Evolutionary conservation across 2,797 vertebrate species (phyloP), one percentile per base, ranked within the genome.

Genomic region (Amblyopsis hoosieri): DNA sequence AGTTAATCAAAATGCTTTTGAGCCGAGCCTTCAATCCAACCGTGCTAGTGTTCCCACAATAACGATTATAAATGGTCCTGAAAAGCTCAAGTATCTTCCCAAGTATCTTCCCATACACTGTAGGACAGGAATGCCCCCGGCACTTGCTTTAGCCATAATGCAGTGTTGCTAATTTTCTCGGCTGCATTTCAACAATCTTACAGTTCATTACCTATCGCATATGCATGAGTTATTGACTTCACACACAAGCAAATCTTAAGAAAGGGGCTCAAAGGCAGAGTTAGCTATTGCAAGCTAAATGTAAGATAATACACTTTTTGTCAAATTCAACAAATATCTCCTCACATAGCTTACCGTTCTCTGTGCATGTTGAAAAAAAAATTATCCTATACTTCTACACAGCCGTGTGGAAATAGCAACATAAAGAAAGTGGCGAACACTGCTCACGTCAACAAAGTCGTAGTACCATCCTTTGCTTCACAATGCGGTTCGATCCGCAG

Each of bases 211-310:
- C 31, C 47, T 64, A 42, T 54, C 19, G 69, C 68, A 78, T 69
- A 68, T 72, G 74, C 61, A 4, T 12, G 45, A 54, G 59, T 10
- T 54, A 74, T 65, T 75, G 79, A 83, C 85, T 84, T 80, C 68
- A 68, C 48, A 42, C 10, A 5, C 3, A 69, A 45, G 5, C 4
- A 69, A 45, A 7, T 54, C 14, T 47, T 12, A 2, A 46, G n/a
- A n/a, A 12, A n/a, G 10, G 12, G 59, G 33, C 33, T 37, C 9
- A 37, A 37, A 37, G 5, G 3, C 23, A 29, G 23, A 29, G 23
- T 29, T 29, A 4, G 3, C 23, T 29, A 29, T 29, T 29, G 23
- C 23, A 29, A 29, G 23, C 23, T 29, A 29, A 29, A 29, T 29
- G 23, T 29, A 23, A 23, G 23, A 23, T 23, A 29, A 29, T 29